Evolutionary conservation across 2,113 vertebrate genomes (phyloP), one percentile per base, ranked within the genome.

Genomic region (Saiga tatarica): DNA sequence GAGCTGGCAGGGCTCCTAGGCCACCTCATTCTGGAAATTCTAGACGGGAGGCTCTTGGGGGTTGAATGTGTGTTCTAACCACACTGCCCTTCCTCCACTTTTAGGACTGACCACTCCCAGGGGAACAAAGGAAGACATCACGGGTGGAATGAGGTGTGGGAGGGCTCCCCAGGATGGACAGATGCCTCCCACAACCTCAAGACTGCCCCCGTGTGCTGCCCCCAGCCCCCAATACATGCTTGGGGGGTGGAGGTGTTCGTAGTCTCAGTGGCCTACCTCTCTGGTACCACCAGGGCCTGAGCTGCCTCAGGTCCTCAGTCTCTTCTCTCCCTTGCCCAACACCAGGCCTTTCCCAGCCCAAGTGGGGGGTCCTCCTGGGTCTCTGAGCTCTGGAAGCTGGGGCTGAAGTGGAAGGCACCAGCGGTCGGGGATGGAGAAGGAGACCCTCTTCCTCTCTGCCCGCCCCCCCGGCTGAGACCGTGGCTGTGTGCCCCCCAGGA

Each of bases 151-250:
- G 7, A 33, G 7, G 33, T 10, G 6, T 26, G 45, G 2, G 36
- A 30, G n/a, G 50, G 6, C 11, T 30, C 45, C 50, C 5, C 59
- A n/a, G 39, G 53, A n/a, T 67, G 9, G 39, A 36, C 53, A 76
- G 53, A 45, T 79, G 25, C 6, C 23, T 88, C 57, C 53, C 60
- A 10, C 25, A 42, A 36, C 90, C 50, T 84, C 23, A 30, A 79
- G 39, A 25, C 1, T 1, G 7, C 2, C 2, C 16, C 23, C 3
- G 6, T 12, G 28, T 86, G 7, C n/a, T 6, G 7, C 12, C 12
- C 33, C 2, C 50, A 62, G 30, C 7, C 50, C 17, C 7, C 6
- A 28, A 23, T 12, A 10, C 30, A 2, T 82, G 11, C 2, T 17
- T 55, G 25, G 1, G 55, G 7, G 52, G 17, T 28, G 45, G 52